phyloP scores from a whole-genome alignment of 2,113 vertebrate genomes.

The Mesoclemmys tuberculata region DNA sequence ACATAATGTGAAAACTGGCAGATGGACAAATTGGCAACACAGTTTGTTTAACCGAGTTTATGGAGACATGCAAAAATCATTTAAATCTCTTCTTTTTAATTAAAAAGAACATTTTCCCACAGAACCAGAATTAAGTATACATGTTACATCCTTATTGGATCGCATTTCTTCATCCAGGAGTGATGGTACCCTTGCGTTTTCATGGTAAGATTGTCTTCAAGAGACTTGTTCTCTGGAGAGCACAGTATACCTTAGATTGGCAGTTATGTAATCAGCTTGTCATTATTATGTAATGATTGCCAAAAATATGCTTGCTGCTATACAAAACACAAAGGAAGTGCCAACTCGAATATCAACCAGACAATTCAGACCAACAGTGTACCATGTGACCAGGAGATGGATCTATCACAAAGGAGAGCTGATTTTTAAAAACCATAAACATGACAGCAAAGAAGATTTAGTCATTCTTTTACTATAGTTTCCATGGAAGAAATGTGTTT shows the following conservation, averaged over 20 bases:
- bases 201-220: neutral
- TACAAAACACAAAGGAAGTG: neutral
- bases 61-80: neutral
- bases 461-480: neutral
- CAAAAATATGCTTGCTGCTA: neutral
- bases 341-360: neutral
- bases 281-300: neutral
- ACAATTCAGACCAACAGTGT: neutral
- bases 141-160: fast-evolving
- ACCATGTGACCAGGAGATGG: fast-evolving
- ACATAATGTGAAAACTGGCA: neutral
- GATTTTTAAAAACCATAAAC: neutral
- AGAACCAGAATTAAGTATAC: neutral
- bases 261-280: neutral
- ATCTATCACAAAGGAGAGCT: neutral
- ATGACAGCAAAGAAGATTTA: neutral
- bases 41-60: neutral
- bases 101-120: neutral
- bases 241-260: neutral
- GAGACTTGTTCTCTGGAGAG: neutral
- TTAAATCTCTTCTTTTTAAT: neutral
- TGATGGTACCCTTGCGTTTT: neutral
- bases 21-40: neutral
- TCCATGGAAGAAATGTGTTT: neutral
- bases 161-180: neutral